phyloP scores from a whole-genome alignment of 37 sponge, comb jelly and placozoan species.

The Axinella damicornis region DNA sequence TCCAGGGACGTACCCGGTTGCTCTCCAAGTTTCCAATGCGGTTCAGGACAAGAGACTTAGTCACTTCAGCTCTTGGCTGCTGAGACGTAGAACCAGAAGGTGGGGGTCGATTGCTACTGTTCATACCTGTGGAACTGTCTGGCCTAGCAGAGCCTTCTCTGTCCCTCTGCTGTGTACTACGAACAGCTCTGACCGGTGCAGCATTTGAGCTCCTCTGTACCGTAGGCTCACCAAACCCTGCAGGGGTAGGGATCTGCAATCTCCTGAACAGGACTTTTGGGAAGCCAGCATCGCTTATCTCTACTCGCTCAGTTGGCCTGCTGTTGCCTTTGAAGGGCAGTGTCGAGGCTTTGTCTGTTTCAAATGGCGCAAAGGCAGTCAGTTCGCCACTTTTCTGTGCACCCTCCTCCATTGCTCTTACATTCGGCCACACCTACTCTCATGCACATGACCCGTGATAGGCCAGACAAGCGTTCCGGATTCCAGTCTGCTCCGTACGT shows the following conservation, averaged over 20 bases:
- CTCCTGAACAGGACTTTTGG: conserved; percentile 12
- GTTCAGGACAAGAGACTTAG: conserved; percentile 10
- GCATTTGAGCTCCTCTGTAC: background rate
- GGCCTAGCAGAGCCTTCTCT: too few species aligned
- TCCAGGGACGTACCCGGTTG: background rate
- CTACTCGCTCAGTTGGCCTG: background rate
- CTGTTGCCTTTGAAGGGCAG: background rate
- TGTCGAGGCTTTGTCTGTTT: conserved; percentile 1
- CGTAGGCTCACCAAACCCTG: background rate
- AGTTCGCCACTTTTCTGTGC: background rate
- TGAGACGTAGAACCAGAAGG: background rate
- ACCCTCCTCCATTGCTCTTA: too few species aligned
- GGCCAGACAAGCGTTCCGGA: too few species aligned
- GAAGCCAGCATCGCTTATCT: background rate
- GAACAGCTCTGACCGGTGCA: background rate
- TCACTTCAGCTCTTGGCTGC: background rate
- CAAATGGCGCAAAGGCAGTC: conserved; percentile 32
- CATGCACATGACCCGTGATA: too few species aligned
- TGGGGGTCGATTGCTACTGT: background rate
- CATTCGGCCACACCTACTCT: too few species aligned
- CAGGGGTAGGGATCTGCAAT: background rate
- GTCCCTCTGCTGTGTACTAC: too few species aligned
- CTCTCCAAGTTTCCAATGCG: conserved; percentile 1
- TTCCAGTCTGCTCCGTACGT: too few species aligned
- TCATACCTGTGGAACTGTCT: background rate